These are phyloP conservation scores for Hydrotaea diabolus DNA, from an alignment of 2,888 invertebrate genomes.

Conservation along the genomic window DNA sequence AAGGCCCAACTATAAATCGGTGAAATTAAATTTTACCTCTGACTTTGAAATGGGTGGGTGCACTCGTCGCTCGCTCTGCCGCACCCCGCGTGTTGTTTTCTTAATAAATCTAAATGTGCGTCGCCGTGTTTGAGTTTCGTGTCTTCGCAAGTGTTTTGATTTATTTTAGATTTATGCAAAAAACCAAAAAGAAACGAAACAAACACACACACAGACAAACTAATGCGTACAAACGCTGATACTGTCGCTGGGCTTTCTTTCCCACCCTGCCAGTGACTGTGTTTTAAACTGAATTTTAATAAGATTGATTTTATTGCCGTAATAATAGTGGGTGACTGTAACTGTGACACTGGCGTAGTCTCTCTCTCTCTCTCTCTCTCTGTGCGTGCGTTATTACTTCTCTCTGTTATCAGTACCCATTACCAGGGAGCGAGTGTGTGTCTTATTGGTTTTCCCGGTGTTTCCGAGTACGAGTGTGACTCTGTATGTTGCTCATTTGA, in stretches of 20 bases:
- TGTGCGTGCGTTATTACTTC: constrained; percentile 6
- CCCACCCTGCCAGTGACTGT: neutral
- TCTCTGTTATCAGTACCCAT: neutral
- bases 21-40: constrained; percentile 69
- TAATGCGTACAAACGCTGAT: constrained; percentile 3
- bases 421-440: neutral
- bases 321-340: constrained; percentile 56
- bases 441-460: constrained; percentile 5
- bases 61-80: neutral
- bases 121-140: constrained; percentile 60
- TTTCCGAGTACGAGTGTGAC: constrained; percentile 30
- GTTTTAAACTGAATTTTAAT: constrained; percentile 73
- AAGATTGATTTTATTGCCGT: constrained; percentile 79
- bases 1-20: constrained; percentile 69
- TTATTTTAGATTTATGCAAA: constrained; percentile 63
- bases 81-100: constrained; percentile 61
- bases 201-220: constrained; percentile 5
- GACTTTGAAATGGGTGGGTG: constrained; percentile 22
- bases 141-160: constrained; percentile 70
- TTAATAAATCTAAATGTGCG: constrained; percentile 63
- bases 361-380: too few species aligned
- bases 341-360: constrained; percentile 28
- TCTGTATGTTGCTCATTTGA: neutral
- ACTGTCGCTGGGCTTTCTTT: too few species aligned
- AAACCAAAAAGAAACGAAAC: constrained; percentile 4